A percentile compares a stretch with the other conserved stretches of the same genome.
Evolutionary conservation across 2,113 vertebrate species (phyloP).

Genomic region (Gopherus evgoodei): DNA sequence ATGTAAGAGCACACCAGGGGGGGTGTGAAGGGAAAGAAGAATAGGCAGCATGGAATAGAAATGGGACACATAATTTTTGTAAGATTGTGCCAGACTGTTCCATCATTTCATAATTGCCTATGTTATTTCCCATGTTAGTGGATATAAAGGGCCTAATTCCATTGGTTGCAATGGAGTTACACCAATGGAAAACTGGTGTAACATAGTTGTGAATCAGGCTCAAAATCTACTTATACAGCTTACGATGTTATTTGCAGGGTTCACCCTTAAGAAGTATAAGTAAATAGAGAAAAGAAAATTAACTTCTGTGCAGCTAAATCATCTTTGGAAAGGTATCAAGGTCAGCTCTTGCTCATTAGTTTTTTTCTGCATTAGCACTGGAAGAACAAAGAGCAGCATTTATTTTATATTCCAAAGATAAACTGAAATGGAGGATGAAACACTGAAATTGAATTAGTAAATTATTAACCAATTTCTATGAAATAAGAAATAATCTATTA

Average conservation of each 20-base stretch:
- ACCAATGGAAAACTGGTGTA: background rate
- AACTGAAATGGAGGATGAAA: constrained; percentile 53
- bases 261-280: constrained; percentile 25
- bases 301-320: background rate
- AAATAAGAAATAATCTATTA: constrained; percentile 73
- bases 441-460: constrained; percentile 68
- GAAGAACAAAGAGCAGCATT: constrained; percentile 66
- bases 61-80: background rate
- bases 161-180: constrained; percentile 1
- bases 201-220: background rate
- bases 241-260: constrained; percentile 15
- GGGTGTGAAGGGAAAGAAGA: background rate
- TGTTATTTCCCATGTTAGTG: background rate
- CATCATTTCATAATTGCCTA: background rate
- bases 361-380: constrained; percentile 54
- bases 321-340: constrained; percentile 49
- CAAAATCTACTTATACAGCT: background rate
- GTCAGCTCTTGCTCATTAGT: constrained; percentile 46
- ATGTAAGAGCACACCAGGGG: background rate
- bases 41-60: background rate
- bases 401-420: constrained; percentile 63
- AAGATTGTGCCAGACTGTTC: background rate
- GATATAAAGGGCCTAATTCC: background rate
- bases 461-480: constrained; percentile 72
- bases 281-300: constrained; percentile 48